Evolutionary conservation across 2,888 invertebrate genomes (phyloP), one percentile per base, ranked within the genome.

Genomic region (Melinopterus prodromus): DNA sequence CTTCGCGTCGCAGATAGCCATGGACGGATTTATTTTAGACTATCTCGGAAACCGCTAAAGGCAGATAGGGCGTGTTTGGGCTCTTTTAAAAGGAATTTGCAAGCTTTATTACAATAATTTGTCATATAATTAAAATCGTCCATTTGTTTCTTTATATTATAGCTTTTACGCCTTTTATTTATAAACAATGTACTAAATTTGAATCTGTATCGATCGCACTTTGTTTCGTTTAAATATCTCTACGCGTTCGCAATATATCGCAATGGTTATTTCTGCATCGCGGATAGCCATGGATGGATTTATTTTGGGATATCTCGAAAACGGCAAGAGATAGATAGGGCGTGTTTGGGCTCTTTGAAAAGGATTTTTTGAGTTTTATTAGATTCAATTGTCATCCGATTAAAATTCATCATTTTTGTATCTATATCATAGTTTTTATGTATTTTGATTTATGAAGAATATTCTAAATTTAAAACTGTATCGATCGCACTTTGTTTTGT

Each of bases 1-100:
- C 71, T 16, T 16, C 5, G 26, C 15, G 14, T 71, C 71, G 71
- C 15, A 71, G 71, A 71, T 71, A 71, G 71, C 71, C 71, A 71
- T 71, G 71, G 26, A 15, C n/a, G 26, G 26, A 14, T 71, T 71
- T 71, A 12, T 53, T 53, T 53, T 53, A 12, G 53, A 12, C 12
- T 53, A 53, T 53, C 53, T 53, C 53, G 12, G 5, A 53, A 53
- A 53, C 53, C 53, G 9, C 7, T 3, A 53, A 6, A 53, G 53
- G 1, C 5, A 53, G 12, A 53, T 53, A 53, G 7, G 53, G 9
- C 53, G 53, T 53, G 53, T 53, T 53, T 53, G 53, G 53, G 53
- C 53, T 53, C 53, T 9, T 53, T 53, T 12, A 53, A 53, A 53
- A 53, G 53, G 53, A 12, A 2, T 53, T 53, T 53, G 1, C 53